A percentile compares a stretch with the other conserved stretches of the same genome.
phyloP scores from a whole-genome alignment of 2,888 invertebrate species.

The Epistrophe grossulariae region DNA sequence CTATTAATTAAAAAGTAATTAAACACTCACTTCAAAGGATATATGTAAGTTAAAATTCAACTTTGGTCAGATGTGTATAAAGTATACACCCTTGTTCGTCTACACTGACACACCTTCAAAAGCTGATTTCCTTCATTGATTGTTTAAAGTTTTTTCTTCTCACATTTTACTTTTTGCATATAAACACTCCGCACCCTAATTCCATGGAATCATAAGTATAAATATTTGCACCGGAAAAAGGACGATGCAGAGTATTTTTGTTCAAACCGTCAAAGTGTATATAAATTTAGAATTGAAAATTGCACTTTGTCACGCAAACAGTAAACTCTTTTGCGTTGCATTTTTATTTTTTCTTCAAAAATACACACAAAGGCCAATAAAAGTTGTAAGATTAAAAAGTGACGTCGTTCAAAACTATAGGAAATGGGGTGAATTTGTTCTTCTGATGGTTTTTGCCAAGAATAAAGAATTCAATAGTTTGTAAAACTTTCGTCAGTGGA shows the following conservation, averaged over 20 bases:
- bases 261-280: background rate
- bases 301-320: slow-evolving; percentile 59
- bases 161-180: slow-evolving; percentile 39
- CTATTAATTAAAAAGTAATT: slow-evolving; percentile 51
- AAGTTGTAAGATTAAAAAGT: background rate
- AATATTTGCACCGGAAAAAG: slow-evolving; percentile 59
- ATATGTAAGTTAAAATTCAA: no score
- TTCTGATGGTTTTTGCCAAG: background rate
- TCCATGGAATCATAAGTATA: slow-evolving; percentile 24
- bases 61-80: background rate
- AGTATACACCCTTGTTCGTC: slow-evolving; percentile 12
- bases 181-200: slow-evolving; percentile 63
- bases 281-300: slow-evolving; percentile 53
- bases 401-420: slow-evolving; percentile 1
- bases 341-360: background rate
- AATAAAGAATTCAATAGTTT: slow-evolving; percentile 29
- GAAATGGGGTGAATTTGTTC: background rate
- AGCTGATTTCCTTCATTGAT: slow-evolving; percentile 58
- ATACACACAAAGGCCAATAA: background rate
- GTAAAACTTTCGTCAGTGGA: background rate
- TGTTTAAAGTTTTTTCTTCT: slow-evolving; percentile 43
- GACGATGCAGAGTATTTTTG: slow-evolving; percentile 49
- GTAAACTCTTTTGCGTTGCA: slow-evolving; percentile 12
- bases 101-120: slow-evolving; percentile 36
- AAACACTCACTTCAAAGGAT: slow-evolving; percentile 15